These are phyloP conservation scores for Dinothrombium tinctorium DNA, from an alignment of 1,140 invertebrate genomes.

Conservation along the genomic window DNA sequence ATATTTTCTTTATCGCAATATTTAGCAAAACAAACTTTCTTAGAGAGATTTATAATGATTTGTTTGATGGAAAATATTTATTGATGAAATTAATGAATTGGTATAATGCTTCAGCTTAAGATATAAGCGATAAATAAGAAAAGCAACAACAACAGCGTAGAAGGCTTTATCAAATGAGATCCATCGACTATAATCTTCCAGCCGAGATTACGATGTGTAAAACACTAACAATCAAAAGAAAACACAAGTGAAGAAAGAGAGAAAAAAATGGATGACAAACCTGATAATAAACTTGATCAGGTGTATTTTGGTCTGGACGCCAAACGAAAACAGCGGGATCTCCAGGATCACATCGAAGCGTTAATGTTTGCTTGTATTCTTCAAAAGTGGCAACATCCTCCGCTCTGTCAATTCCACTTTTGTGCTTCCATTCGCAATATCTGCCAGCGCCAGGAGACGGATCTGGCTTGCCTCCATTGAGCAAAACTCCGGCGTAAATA, in stretches of 20 bases:
- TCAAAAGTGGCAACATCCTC: slow-evolving; percentile 54
- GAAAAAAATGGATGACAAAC: slow-evolving; percentile 21
- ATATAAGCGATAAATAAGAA: not conserved
- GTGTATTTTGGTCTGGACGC: slow-evolving; percentile 61
- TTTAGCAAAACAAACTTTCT: not conserved
- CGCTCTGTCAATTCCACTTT: slow-evolving; percentile 40
- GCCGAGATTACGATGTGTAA: slow-evolving; percentile 68
- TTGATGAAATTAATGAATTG: not conserved
- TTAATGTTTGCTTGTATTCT: slow-evolving; percentile 58
- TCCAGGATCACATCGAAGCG: slow-evolving; percentile 49
- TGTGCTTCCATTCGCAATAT: slow-evolving; percentile 51
- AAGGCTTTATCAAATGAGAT: not conserved
- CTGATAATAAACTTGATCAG: slow-evolving; percentile 77
- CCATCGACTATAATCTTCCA: slow-evolving; percentile 51
- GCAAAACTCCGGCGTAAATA: slow-evolving; percentile 4
- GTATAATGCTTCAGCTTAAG: not conserved
- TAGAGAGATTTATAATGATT: not conserved
- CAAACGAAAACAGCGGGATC: slow-evolving; percentile 53
- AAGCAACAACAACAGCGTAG: not conserved
- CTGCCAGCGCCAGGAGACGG: slow-evolving; percentile 26
- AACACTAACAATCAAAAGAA: slow-evolving; percentile 73
- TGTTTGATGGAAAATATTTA: not conserved
- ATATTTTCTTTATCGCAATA: not conserved
- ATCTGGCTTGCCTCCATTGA: slow-evolving; percentile 5
- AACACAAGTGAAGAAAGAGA: slow-evolving; percentile 30